Evolutionary conservation across 2,888 invertebrate genomes (phyloP).

Genomic region (Chesias legatella): DNA sequence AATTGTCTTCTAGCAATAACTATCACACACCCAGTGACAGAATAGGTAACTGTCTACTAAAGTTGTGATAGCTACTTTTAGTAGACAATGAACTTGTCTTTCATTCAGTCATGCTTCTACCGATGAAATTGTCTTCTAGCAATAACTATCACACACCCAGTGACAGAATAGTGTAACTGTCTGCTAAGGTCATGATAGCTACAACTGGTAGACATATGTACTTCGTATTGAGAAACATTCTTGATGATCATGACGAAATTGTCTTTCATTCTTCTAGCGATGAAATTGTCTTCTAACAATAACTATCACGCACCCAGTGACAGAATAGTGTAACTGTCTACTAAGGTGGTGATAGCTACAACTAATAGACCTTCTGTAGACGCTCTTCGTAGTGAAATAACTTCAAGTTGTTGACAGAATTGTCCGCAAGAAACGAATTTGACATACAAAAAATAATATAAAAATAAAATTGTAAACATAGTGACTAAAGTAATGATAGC

Average conservation of each 20-base stretch:
- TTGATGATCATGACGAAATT: background rate
- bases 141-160: conserved; percentile 22
- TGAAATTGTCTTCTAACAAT: conserved; percentile 7
- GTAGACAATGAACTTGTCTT: background rate
- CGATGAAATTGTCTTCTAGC: background rate
- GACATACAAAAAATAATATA: too few relatives aligned
- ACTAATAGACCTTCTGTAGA: background rate
- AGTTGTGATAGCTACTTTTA: conserved; percentile 23
- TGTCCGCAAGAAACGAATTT: too few relatives aligned
- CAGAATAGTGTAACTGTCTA: conserved; percentile 33
- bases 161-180: conserved; percentile 22
- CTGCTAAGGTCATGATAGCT: conserved; percentile 7
- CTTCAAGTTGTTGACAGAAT: too few relatives aligned
- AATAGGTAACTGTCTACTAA: conserved; percentile 22
- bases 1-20: conserved; percentile 2
- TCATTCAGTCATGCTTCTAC: conserved; percentile 21
- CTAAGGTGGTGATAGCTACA: conserved; percentile 28
- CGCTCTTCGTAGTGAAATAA: too few relatives aligned
- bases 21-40: conserved; percentile 22
- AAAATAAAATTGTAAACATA: too few relatives aligned
- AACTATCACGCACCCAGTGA: conserved; percentile 40
- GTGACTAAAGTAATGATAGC: too few relatives aligned
- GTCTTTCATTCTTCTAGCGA: too few relatives aligned
- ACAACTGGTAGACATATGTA: conserved; percentile 7
- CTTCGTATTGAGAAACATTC: too few relatives aligned